These are phyloP conservation scores for Vanessa cardui DNA, from an alignment of 2,888 invertebrate genomes.

Conservation along the genomic window DNA sequence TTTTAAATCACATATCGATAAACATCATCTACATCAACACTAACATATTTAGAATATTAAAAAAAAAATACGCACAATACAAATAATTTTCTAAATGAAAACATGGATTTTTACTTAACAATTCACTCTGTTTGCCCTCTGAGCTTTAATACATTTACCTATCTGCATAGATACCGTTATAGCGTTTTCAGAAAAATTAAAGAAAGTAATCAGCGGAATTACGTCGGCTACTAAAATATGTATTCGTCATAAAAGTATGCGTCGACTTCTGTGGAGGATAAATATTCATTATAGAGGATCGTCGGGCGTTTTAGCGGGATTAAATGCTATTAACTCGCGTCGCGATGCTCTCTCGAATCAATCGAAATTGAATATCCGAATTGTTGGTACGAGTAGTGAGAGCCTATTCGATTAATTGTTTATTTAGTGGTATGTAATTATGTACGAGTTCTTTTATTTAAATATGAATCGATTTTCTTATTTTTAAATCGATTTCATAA, in stretches of 20 bases:
- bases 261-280: slow-evolving; percentile 76
- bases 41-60: slow-evolving; percentile 14
- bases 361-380: slow-evolving; percentile 50
- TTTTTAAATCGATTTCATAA: neutral
- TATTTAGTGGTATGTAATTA: slow-evolving; percentile 3
- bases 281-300: slow-evolving; percentile 82
- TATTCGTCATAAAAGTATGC: slow-evolving; percentile 82
- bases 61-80: slow-evolving; percentile 24
- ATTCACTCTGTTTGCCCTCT: slow-evolving; percentile 68
- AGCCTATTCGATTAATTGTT: slow-evolving; percentile 15
- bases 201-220: slow-evolving; percentile 81
- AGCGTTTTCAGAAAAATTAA: slow-evolving; percentile 78
- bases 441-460: neutral
- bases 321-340: slow-evolving; percentile 75
- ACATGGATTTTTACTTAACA: slow-evolving; percentile 52
- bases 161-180: slow-evolving; percentile 48
- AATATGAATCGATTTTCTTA: no score
- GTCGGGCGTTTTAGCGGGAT: slow-evolving; percentile 80
- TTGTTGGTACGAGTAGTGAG: slow-evolving; percentile 10
- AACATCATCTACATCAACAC: slow-evolving; percentile 5
- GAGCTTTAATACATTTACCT: slow-evolving; percentile 71
- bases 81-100: slow-evolving; percentile 42
- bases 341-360: slow-evolving; percentile 72
- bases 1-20: slow-evolving; percentile 10
- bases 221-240: slow-evolving; percentile 81